phyloP scores from a whole-genome alignment of 1,140 invertebrate genomes.

The Trypoxylus dichotomus region DNA sequence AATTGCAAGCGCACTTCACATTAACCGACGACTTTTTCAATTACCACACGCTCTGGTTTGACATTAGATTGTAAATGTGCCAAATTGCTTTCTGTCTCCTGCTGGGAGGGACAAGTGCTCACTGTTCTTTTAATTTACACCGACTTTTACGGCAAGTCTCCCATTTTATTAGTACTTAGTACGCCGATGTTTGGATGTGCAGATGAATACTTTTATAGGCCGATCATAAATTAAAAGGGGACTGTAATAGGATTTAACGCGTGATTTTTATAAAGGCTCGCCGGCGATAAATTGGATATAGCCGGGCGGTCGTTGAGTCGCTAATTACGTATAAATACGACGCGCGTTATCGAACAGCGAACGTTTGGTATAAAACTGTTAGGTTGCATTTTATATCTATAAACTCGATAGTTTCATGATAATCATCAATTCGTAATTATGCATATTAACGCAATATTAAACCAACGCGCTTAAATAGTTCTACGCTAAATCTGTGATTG shows the following conservation, averaged over 20 bases:
- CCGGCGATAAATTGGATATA: not conserved
- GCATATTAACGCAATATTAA: no score
- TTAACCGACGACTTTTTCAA: not conserved
- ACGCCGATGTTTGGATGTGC: not conserved
- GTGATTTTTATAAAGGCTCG: not conserved
- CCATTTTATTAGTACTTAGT: not conserved
- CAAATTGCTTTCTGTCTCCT: not conserved
- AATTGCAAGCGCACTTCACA: not conserved
- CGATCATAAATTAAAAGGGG: conserved; percentile 4
- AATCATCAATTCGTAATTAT: no score
- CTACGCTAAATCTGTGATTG: no score
- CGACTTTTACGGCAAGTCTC: conserved; percentile 9
- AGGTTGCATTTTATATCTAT: no score
- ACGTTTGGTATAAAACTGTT: no score
- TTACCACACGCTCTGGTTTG: not conserved
- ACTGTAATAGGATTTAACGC: not conserved
- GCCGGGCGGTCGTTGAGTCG: not conserved
- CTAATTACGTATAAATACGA: not conserved
- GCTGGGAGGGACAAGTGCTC: not conserved
- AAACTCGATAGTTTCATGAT: no score
- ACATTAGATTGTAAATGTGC: not conserved
- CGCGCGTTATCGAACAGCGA: no score
- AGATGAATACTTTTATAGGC: not conserved
- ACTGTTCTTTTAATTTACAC: not conserved
- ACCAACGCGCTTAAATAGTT: no score